Evolutionary conservation across 2,888 invertebrate species (phyloP).

Genomic region (Molanna angustata): DNA sequence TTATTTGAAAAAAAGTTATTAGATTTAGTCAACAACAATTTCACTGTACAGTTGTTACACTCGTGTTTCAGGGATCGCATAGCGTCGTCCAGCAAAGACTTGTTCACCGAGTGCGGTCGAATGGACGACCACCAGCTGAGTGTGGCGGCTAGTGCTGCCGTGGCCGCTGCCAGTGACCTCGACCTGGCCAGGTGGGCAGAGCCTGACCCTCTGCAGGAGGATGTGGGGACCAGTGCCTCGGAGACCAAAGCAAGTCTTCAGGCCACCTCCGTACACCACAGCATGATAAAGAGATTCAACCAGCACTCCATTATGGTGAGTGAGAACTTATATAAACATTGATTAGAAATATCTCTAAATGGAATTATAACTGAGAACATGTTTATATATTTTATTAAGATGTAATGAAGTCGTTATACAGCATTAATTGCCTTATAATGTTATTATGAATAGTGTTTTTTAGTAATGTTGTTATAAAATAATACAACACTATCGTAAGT

Average conservation of each 20-base stretch:
- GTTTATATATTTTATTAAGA: too few species aligned
- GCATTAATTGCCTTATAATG: too few species aligned
- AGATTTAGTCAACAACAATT: too few species aligned
- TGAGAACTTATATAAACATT: too few species aligned
- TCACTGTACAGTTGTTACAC: too few species aligned
- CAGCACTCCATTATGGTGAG: constrained; percentile 95
- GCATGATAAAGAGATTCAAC: constrained; percentile 94
- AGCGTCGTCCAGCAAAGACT: constrained; percentile 86
- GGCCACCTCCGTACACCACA: constrained; percentile 70
- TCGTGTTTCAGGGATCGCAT: constrained; percentile 66
- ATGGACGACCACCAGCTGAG: constrained; percentile 79
- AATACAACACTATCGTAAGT: too few species aligned
- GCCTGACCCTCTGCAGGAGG: constrained; percentile 37
- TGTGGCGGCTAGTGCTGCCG: constrained; percentile 74
- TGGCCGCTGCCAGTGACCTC: constrained; percentile 77
- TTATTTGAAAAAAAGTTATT: too few species aligned
- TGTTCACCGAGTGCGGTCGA: constrained; percentile 97
- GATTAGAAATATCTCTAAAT: too few species aligned
- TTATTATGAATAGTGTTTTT: too few species aligned
- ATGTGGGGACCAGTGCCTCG: constrained; percentile 38
- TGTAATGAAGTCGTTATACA: too few species aligned
- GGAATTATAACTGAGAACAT: too few species aligned
- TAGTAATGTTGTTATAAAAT: too few species aligned
- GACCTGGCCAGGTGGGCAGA: constrained; percentile 83
- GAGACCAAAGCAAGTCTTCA: constrained; percentile 40